These are phyloP conservation scores for Tinea trinotella DNA, from an alignment of 2,888 invertebrate species.

Conservation along the genomic window DNA sequence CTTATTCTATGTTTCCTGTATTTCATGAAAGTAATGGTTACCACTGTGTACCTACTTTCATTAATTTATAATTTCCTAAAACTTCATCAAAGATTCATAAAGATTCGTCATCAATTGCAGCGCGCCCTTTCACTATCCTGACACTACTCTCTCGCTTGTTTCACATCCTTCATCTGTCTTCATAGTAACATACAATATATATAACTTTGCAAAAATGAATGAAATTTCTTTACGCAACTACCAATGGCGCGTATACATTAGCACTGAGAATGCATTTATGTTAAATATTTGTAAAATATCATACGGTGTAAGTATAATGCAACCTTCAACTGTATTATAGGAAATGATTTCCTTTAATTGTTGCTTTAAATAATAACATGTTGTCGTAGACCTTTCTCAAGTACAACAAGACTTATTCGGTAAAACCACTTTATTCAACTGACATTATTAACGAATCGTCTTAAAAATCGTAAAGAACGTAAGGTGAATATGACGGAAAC, in stretches of 20 bases:
- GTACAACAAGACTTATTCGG: background rate
- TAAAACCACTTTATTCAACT: background rate
- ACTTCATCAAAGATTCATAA: no score
- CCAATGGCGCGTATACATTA: no score
- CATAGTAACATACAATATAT: no score
- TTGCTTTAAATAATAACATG: background rate
- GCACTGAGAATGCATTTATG: no score
- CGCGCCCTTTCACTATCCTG: no score
- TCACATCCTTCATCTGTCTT: no score
- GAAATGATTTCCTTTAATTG: background rate
- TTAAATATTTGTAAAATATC: background rate
- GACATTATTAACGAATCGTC: conserved; percentile 3
- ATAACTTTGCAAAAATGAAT: no score
- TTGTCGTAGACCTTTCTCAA: conserved; percentile 7
- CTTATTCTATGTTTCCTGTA: background rate
- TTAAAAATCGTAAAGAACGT: background rate
- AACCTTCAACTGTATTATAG: background rate
- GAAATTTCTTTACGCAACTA: no score
- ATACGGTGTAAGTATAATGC: background rate
- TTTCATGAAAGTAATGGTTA: background rate
- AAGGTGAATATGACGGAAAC: background rate
- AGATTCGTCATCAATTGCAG: no score
- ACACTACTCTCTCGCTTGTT: no score
- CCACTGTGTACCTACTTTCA: background rate
- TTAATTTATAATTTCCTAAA: background rate